Evolutionary conservation across 2,888 invertebrate species (phyloP).

Genomic region (Stenodera caucasica): DNA sequence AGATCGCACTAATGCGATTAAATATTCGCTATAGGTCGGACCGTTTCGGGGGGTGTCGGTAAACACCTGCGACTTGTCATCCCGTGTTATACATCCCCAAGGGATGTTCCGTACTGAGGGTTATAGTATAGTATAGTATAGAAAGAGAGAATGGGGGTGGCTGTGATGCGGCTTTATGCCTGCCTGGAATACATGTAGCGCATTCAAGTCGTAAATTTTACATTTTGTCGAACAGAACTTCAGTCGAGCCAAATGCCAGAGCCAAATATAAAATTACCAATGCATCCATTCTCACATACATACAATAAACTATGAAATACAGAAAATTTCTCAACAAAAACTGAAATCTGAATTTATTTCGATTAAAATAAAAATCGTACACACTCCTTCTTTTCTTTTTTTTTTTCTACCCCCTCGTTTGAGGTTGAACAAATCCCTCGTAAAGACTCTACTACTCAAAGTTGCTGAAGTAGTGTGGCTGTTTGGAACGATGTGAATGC

Average conservation of each 20-base stretch:
- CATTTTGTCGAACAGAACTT: not conserved
- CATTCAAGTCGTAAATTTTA: constrained; percentile 2
- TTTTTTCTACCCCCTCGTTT: not conserved
- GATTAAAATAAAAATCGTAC: not conserved
- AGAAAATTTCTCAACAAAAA: not conserved
- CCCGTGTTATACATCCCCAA: constrained; percentile 48
- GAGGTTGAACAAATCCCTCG: not conserved
- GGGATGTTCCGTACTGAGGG: constrained; percentile 35
- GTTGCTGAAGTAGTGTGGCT: constrained; percentile 1
- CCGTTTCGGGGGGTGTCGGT: constrained; percentile 37
- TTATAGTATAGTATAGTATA: not conserved
- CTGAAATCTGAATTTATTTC: not conserved
- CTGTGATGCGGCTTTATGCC: constrained; percentile 4
- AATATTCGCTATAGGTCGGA: constrained; percentile 31
- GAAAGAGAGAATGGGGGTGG: not conserved
- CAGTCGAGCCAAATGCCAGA: not conserved
- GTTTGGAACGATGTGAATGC: constrained; percentile 24
- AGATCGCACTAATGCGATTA: constrained; percentile 52
- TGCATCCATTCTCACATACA: not conserved
- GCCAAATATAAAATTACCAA: not conserved
- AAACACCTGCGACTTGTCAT: constrained; percentile 54
- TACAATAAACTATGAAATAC: not conserved
- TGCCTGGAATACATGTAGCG: not conserved
- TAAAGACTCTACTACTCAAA: constrained; percentile 1
- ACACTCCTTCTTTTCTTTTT: too few species aligned